Evolutionary conservation across 2,113 vertebrate species (phyloP), one percentile per base, ranked within the genome.

Genomic region (Pygoscelis antarcticus): DNA sequence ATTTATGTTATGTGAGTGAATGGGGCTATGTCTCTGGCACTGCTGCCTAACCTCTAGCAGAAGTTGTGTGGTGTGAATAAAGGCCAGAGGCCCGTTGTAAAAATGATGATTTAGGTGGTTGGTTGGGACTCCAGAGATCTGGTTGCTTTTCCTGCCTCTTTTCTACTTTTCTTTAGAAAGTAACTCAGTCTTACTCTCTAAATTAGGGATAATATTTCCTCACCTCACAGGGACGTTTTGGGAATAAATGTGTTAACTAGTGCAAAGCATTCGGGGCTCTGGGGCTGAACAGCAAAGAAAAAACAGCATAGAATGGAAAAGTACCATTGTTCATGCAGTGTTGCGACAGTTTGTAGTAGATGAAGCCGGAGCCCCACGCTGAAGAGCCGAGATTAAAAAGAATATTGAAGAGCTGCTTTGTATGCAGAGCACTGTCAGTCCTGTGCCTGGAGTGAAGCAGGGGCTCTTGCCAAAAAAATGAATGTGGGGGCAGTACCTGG

Each of bases 321-420:
- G 42, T 74, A 8, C 82, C 65, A 68, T 69, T 85, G 93, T 66
- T 95, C 61, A 14, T 64, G 72, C 57, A 42, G 57, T 14, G 40
- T 61, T 89, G 76, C 0, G 0, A 54, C 84, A 66, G 68, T 86
- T 93, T 47, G 57, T 30, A 69, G 44, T 57, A 81, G 84, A 38
- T 62, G 70, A 71, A 92, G 86, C 87, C 1, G 9, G 83, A 91
- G n/a, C 76, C 66, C 60, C 60, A 32, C 1, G 0, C 72, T 75
- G 47, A 87, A 97, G 88, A 90, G 66, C 38, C 0, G 8, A 94
- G 84, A 95, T 95, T 81, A 96, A 94, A 95, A 97, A 87, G 95
- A 95, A 94, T 97, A 97, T 79, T 94, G 94, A 96, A 91, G 74
- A 95, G 87, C 83, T 96, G 87, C 87, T 96, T 95, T 96, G 92